A percentile compares a stretch with the other conserved stretches of the same genome.
phyloP scores from a whole-genome alignment of 2,888 invertebrate genomes.

The Cephus sareptanus region DNA sequence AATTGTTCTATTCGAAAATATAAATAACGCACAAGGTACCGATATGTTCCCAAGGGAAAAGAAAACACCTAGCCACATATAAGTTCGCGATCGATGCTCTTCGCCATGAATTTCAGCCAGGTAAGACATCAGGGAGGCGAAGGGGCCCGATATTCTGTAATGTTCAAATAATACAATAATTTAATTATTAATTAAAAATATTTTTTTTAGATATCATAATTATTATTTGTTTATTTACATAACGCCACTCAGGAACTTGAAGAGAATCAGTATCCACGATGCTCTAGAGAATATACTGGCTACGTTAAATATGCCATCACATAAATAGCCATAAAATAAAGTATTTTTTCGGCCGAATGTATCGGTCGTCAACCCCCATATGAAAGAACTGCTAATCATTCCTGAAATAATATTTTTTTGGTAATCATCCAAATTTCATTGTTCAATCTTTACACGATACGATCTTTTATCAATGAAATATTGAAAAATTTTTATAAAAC shows the following conservation, averaged over 20 bases:
- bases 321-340: conserved; percentile 55
- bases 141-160: conserved; percentile 59
- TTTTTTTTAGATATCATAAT: background rate
- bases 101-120: conserved; percentile 58
- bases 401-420: conserved; percentile 52
- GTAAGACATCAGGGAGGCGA: conserved; percentile 58
- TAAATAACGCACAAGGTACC: conserved; percentile 70
- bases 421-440: background rate
- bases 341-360: conserved; percentile 57
- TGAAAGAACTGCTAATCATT: conserved; percentile 68
- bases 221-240: conserved; percentile 47
- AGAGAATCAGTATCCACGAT: conserved; percentile 57
- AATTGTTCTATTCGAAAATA: background rate
- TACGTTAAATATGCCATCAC: conserved; percentile 50
- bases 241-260: conserved; percentile 58
- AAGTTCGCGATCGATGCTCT: conserved; percentile 50
- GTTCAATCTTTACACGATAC: background rate
- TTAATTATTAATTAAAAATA: background rate
- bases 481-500: background rate
- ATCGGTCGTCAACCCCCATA: conserved; percentile 67
- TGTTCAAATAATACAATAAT: background rate
- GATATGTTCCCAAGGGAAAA: conserved; percentile 59
- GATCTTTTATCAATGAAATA: no score
- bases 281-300: conserved; percentile 53
- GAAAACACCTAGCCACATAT: conserved; percentile 60